Base-by-base conservation (phyloP, 2,113 vertebrate species). In the Manacus vitellinus region DNA sequence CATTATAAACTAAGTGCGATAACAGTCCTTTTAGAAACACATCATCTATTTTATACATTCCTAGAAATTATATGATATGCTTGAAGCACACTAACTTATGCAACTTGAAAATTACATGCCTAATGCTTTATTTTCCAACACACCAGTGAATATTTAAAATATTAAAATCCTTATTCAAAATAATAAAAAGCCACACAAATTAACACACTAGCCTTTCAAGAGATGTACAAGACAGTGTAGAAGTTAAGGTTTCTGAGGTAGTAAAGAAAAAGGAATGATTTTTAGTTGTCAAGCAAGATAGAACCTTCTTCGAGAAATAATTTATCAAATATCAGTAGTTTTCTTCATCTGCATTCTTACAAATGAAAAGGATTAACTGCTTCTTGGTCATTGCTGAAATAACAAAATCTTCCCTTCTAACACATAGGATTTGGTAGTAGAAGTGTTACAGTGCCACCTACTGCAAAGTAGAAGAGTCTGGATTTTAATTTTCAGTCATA, bases 361-460 rank as follows among this genome's bases (percentile, higher is more conserved):
- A 54, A 88, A 76, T 62, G 12, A 70, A 90, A 62, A 14, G 52
- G 15, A 85, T 51, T 47, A 85, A 85, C 14, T 87, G n/a, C 16
- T 83, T 87, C 37, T 82, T 41, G 5, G 44, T 75, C 14, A 30
- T 6, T 72, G 39, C 56, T 11, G 13, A 75, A 85, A 79, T 5
- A 89, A 13, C 9, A 75, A 5, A 46, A 70, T 22, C 56, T 88
- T 80, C 14, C 10, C 35, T 59, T 14, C 46, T 49, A 62, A 61
- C 3, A 68, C 4, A 52, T 43, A 30, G 5, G 55, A 43, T 66
- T 85, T 87, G 15, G 24, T 41, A 89, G 2, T 0, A 22, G 16
- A 54, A 72, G 71, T 54, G 58, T 73, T 88, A 87, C n/a, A 91
- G 49, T 88, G 93, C 89, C 94, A 96, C 31, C 94, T 97, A 79